phyloP scores from a whole-genome alignment of 2,888 invertebrate species.

The Aphrophora alni region DNA sequence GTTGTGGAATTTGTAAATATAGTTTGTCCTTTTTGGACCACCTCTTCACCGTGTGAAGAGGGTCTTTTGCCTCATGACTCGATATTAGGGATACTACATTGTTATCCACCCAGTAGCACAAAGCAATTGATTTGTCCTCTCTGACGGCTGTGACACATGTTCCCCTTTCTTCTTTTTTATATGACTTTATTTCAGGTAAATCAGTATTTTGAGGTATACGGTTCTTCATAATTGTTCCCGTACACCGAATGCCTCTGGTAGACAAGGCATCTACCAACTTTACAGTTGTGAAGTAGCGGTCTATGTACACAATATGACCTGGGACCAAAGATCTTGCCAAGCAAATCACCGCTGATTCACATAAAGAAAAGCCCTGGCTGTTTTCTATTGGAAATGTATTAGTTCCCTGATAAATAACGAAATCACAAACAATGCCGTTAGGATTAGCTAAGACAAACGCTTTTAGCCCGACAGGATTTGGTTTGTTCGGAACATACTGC shows the following conservation, averaged over 20 bases:
- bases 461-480: no score
- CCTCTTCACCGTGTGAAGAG: neutral
- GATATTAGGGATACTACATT: slow-evolving; percentile 17
- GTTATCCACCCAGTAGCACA: no score
- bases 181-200: no score
- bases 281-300: neutral
- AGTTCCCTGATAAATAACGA: slow-evolving; percentile 18
- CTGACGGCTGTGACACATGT: no score
- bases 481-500: slow-evolving; percentile 24
- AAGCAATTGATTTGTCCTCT: neutral
- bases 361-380: neutral
- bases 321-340: slow-evolving; percentile 3
- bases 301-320: slow-evolving; percentile 13
- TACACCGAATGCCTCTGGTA: neutral
- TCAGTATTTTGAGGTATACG: no score
- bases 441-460: slow-evolving; percentile 29
- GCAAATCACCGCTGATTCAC: neutral
- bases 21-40: slow-evolving; percentile 22
- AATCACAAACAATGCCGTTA: slow-evolving; percentile 28
- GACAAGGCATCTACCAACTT: slow-evolving; percentile 7
- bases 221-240: neutral
- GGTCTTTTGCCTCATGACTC: slow-evolving; percentile 16
- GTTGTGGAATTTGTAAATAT: slow-evolving; percentile 19
- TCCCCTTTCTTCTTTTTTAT: no score
- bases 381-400: slow-evolving; percentile 15